Evolutionary conservation across 2,888 invertebrate species (phyloP).

Genomic region (Athalia cordata): DNA sequence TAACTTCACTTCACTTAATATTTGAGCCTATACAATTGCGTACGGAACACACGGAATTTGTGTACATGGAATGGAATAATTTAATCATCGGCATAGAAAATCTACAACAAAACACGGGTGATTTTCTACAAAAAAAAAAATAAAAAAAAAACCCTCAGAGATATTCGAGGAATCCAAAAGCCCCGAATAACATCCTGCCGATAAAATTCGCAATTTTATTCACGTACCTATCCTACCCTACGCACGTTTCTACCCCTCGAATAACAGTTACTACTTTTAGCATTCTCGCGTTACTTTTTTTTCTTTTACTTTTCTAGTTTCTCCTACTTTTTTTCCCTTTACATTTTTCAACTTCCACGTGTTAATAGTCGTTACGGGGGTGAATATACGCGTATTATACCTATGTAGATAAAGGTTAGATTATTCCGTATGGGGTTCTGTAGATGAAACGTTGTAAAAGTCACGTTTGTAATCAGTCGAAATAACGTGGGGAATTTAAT

Average conservation of each 20-base stretch:
- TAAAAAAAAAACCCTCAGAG: too few species aligned
- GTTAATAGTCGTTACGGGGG: constrained; percentile 11
- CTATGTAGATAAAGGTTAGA: constrained; percentile 4
- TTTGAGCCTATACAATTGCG: too few species aligned
- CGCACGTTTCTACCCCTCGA: neutral
- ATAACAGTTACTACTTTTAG: neutral
- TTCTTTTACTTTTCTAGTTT: neutral
- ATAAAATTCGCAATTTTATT: too few species aligned
- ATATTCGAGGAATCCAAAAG: too few species aligned
- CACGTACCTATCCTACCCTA: too few species aligned
- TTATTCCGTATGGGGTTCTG: constrained; percentile 13
- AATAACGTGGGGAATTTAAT: constrained; percentile 35
- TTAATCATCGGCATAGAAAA: too few species aligned
- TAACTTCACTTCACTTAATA: constrained; percentile 9
- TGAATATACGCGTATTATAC: neutral
- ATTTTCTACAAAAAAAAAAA: too few species aligned
- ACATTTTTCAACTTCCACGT: constrained; percentile 20
- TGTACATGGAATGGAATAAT: too few species aligned
- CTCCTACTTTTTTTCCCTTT: neutral
- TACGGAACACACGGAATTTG: neutral
- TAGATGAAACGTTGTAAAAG: constrained; percentile 35
- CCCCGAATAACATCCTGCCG: too few species aligned
- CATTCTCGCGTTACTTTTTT: neutral
- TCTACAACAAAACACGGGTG: too few species aligned
- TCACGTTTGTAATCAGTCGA: constrained; percentile 34